Percentiles rank a stretch among this genome's conserved stretches.
Conservation (phyloP, 2,113 vertebrate species). For the Albula goreensis region DNA sequence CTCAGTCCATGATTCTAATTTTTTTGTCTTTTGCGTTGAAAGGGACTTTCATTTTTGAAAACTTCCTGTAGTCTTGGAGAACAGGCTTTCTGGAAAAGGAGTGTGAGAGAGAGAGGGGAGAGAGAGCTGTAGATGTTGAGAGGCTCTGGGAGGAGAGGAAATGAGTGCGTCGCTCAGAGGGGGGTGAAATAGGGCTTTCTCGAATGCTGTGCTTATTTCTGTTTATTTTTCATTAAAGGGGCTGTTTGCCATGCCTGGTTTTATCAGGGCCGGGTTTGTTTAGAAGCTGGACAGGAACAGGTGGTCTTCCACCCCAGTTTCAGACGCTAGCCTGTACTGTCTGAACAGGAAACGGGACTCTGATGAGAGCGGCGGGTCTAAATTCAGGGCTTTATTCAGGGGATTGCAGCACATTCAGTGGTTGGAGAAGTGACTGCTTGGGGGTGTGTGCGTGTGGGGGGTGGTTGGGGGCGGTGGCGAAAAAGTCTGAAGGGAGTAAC, state of each 20-base stretch:
- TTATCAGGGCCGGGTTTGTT: not conserved
- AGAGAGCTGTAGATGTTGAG: not conserved
- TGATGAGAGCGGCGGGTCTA: constrained; percentile 4
- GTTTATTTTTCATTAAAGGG: constrained; percentile 20
- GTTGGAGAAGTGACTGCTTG: not conserved
- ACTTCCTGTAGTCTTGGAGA: not conserved
- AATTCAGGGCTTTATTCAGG: constrained; percentile 11
- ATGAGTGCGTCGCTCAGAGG: not conserved
- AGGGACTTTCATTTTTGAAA: not conserved
- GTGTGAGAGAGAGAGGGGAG: not conserved
- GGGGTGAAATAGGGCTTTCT: not conserved
- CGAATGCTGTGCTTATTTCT: not conserved
- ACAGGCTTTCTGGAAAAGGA: not conserved
- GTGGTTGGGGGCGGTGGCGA: not conserved
- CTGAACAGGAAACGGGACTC: constrained; percentile 30
- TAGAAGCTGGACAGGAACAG: constrained; percentile 21
- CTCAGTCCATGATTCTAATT: constrained; percentile 36
- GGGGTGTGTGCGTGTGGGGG: not conserved
- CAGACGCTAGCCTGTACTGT: constrained; percentile 20
- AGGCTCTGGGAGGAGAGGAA: not conserved
- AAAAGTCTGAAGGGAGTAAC: constrained; percentile 2
- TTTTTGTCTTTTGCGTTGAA: constrained; percentile 5
- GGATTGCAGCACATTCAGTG: not conserved
- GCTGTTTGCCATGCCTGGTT: not conserved
- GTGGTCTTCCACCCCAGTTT: constrained; percentile 24